These are phyloP conservation scores for Coregonus suidteri DNA, from an alignment of 2,797 vertebrate species.

Conservation along the genomic window DNA sequence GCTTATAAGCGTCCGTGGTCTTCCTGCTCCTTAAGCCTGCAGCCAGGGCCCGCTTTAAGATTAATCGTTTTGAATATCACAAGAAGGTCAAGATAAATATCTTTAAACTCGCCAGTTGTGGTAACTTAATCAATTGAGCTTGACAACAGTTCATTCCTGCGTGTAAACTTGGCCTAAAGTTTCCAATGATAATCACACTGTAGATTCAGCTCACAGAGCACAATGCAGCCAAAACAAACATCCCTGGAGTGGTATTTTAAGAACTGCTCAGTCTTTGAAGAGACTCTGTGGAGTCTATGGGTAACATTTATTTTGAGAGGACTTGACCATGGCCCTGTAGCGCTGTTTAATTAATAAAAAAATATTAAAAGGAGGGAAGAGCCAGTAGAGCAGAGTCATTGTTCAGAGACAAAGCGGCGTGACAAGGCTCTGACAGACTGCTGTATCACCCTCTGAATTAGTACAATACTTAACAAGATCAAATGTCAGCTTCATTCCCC, in stretches of 20 bases:
- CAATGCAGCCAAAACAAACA: not conserved
- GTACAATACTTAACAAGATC: slow-evolving; percentile 58
- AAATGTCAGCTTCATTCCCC: slow-evolving; percentile 52
- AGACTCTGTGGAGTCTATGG: not conserved
- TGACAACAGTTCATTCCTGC: slow-evolving; percentile 8
- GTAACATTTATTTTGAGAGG: not conserved
- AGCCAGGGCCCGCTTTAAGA: slow-evolving; percentile 24
- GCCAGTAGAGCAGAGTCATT: slow-evolving; percentile 26
- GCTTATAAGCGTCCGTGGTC: slow-evolving; percentile 41
- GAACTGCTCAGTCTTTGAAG: not conserved
- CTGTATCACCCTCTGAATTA: slow-evolving; percentile 35
- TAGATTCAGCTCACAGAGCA: not conserved
- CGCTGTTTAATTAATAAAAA: not conserved
- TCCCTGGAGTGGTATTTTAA: not conserved
- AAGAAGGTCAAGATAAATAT: slow-evolving; percentile 46
- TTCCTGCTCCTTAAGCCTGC: not conserved
- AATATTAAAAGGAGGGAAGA: not conserved
- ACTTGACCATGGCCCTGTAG: not conserved
- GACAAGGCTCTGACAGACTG: slow-evolving; percentile 54
- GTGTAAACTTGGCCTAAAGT: not conserved
- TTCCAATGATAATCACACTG: not conserved
- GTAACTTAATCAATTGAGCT: slow-evolving; percentile 17
- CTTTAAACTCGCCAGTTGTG: too few relatives aligned
- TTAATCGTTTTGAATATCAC: slow-evolving; percentile 52
- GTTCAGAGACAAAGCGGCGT: slow-evolving; percentile 48